Conservation (phyloP, 2,888 invertebrate species). For the Hymenopus coronatus region DNA sequence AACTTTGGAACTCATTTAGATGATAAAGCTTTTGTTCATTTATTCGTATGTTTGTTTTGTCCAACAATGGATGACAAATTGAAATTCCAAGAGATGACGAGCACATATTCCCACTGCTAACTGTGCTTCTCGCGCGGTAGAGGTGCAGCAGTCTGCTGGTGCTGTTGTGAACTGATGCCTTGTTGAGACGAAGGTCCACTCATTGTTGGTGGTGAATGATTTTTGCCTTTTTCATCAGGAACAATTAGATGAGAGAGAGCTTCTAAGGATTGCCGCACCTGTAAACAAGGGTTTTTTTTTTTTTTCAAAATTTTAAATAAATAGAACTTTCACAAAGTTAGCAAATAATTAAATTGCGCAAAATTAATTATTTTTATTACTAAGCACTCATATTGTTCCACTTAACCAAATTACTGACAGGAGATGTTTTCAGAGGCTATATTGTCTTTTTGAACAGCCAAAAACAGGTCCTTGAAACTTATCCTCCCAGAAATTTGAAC, state of each 20-base stretch:
- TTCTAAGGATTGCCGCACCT: conserved; percentile 80
- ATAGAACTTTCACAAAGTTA: too few species aligned
- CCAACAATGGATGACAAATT: neutral
- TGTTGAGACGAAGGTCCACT: neutral
- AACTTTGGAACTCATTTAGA: neutral
- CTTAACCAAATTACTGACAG: too few species aligned
- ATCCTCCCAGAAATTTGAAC: too few species aligned
- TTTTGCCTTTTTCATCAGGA: conserved; percentile 17
- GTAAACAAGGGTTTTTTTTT: neutral
- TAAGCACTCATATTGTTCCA: too few species aligned
- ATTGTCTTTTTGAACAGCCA: too few species aligned
- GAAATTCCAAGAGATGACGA: neutral
- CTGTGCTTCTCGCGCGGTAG: conserved; percentile 23
- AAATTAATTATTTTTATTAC: too few species aligned
- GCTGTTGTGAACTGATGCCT: neutral
- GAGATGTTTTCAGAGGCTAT: too few species aligned
- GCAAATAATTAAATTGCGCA: too few species aligned
- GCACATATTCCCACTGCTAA: conserved; percentile 19
- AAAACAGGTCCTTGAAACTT: too few species aligned
- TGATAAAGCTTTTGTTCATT: neutral
- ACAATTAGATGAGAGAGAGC: conserved; percentile 64
- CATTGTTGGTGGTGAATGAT: neutral
- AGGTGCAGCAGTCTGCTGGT: conserved; percentile 14
- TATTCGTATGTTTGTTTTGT: neutral
- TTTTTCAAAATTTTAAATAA: neutral